Conservation (phyloP, 2,888 invertebrate genomes). For the Phaedon cochleariae region DNA sequence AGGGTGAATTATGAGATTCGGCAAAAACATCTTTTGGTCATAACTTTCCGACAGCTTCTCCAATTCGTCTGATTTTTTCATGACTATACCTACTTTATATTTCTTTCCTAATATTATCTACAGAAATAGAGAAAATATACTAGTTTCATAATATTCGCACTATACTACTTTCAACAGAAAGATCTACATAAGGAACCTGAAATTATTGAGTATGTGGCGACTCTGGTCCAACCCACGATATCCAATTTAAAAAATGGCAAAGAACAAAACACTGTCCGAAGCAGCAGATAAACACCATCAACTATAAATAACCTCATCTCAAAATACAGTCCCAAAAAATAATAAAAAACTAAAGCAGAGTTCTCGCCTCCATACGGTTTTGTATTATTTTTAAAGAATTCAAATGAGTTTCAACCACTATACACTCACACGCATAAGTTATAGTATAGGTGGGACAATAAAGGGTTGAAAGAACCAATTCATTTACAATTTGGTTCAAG, state of each 20-base stretch:
- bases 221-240: background rate
- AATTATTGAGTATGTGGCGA: constrained; percentile 18
- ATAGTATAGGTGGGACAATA: constrained; percentile 1
- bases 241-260: background rate
- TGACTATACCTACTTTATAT: too few relatives aligned
- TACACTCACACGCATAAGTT: constrained; percentile 31
- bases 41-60: too few relatives aligned
- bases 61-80: too few relatives aligned
- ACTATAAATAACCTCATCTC: constrained; percentile 25
- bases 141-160: too few relatives aligned
- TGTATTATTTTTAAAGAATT: constrained; percentile 23
- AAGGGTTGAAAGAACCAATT: too few relatives aligned
- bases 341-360: constrained; percentile 18
- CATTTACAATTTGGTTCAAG: too few relatives aligned
- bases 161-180: too few relatives aligned
- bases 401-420: constrained; percentile 20
- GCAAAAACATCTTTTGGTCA: too few relatives aligned
- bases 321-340: constrained; percentile 24
- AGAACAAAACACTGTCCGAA: background rate
- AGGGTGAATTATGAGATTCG: too few relatives aligned
- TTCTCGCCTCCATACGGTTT: constrained; percentile 18
- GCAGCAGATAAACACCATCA: background rate
- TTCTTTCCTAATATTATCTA: too few relatives aligned
- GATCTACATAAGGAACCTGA: too few relatives aligned
- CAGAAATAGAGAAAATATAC: too few relatives aligned